Conservation (phyloP, 2,888 invertebrate species). For the Gerris lacustris region DNA sequence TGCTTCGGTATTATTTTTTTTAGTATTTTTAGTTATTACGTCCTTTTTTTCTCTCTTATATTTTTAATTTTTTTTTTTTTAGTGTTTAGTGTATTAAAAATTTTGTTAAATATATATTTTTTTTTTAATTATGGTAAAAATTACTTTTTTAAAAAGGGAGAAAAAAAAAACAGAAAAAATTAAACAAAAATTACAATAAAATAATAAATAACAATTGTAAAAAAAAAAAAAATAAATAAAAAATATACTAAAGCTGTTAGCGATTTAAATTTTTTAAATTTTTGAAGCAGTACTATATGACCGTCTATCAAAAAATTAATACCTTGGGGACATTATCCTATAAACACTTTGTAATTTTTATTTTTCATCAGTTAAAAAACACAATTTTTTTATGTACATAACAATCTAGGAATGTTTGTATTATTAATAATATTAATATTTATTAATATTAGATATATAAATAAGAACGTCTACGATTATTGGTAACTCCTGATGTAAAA, state of each 20-base stretch:
- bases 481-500: conserved; percentile 30
- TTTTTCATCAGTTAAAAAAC: conserved; percentile 28
- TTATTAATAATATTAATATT: conserved; percentile 26
- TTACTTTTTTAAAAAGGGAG: no score
- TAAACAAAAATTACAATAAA: conserved; percentile 13
- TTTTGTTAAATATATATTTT: no score
- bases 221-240: conserved; percentile 16
- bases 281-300: conserved; percentile 14
- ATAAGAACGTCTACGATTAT: conserved; percentile 30
- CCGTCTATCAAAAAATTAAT: conserved; percentile 25
- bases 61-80: not conserved
- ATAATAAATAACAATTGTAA: conserved; percentile 12
- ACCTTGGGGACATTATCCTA: conserved; percentile 27
- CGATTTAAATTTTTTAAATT: conserved; percentile 14
- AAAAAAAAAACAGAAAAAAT: no score
- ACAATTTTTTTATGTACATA: conserved; percentile 30
- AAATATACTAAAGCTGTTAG: conserved; percentile 24
- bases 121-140: no score
- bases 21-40: not conserved
- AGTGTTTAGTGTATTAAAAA: not conserved
- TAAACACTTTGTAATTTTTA: conserved; percentile 22
- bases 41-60: not conserved
- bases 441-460: conserved; percentile 23
- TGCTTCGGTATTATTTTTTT: conserved; percentile 3
- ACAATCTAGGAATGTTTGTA: conserved; percentile 31